Percentiles rank a stretch among this genome's conserved stretches.
These are phyloP conservation scores for Gallinago solitaria DNA, from an alignment of 2,797 vertebrate species.

Conservation along the genomic window DNA sequence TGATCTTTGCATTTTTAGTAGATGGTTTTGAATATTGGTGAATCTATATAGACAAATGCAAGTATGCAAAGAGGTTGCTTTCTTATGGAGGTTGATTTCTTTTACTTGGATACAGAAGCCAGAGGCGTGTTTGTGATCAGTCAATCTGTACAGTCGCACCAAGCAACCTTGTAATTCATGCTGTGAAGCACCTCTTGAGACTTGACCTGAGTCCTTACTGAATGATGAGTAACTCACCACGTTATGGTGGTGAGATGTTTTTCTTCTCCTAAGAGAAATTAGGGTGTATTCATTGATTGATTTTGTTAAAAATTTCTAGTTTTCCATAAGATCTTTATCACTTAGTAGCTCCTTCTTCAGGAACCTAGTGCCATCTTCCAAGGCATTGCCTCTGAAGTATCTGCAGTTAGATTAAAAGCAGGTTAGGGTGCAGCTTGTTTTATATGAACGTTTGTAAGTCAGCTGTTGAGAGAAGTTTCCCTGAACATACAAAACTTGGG, in stretches of 20 bases:
- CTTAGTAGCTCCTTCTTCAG: not conserved
- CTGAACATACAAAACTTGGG: not conserved
- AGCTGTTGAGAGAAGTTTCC: not conserved
- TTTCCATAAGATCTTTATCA: not conserved
- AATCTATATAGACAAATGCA: not conserved
- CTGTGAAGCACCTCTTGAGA: not conserved
- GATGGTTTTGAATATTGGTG: not conserved
- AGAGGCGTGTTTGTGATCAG: not conserved
- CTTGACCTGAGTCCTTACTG: not conserved
- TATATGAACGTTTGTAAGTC: not conserved
- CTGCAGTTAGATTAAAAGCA: not conserved
- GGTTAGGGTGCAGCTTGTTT: not conserved
- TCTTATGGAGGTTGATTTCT: not conserved
- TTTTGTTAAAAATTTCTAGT: not conserved
- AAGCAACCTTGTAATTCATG: fast-evolving
- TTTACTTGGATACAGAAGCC: not conserved
- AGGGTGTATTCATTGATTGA: not conserved
- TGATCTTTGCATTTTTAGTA: not conserved
- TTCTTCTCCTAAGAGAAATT: not conserved
- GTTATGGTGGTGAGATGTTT: not conserved
- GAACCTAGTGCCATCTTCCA: not conserved
- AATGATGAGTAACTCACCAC: not conserved
- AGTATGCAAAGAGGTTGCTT: not conserved
- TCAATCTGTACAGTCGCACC: not conserved
- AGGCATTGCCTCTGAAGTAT: not conserved